Evolutionary conservation across 2,888 invertebrate species (phyloP).

Genomic region (Microplitis manilae): DNA sequence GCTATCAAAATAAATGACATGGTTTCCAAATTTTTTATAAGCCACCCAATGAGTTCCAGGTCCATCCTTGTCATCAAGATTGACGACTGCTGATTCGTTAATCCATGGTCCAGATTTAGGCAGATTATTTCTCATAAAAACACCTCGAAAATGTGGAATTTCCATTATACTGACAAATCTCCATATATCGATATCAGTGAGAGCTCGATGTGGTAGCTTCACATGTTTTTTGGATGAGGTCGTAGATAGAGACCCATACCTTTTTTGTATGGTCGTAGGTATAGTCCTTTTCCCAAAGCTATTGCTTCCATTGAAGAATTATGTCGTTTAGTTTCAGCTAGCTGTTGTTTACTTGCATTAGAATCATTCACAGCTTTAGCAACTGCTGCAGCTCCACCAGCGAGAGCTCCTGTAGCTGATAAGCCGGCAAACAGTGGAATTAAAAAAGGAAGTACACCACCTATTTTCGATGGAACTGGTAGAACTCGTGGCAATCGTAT

Average conservation of each 20-base stretch:
- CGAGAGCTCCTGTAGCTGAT: constrained; percentile 43
- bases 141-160: constrained; percentile 54
- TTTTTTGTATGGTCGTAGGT: constrained; percentile 52
- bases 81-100: constrained; percentile 43
- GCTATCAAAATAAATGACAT: constrained; percentile 47
- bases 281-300: no score
- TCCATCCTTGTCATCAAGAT: constrained; percentile 43
- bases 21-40: constrained; percentile 43
- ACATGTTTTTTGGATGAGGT: constrained; percentile 47
- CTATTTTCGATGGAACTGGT: constrained; percentile 27
- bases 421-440: not conserved
- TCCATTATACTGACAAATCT: constrained; percentile 43
- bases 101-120: constrained; percentile 22
- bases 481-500: not conserved
- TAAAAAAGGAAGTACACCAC: constrained; percentile 50
- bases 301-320: no score
- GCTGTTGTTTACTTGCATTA: no score
- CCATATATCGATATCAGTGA: constrained; percentile 56
- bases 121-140: constrained; percentile 56
- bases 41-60: constrained; percentile 54
- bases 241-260: constrained; percentile 51
- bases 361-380: no score
- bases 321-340: no score
- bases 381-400: constrained; percentile 28
- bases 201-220: constrained; percentile 48